Evolutionary conservation across 2,797 vertebrate species (phyloP).

Genomic region (Buceros bicornis): DNA sequence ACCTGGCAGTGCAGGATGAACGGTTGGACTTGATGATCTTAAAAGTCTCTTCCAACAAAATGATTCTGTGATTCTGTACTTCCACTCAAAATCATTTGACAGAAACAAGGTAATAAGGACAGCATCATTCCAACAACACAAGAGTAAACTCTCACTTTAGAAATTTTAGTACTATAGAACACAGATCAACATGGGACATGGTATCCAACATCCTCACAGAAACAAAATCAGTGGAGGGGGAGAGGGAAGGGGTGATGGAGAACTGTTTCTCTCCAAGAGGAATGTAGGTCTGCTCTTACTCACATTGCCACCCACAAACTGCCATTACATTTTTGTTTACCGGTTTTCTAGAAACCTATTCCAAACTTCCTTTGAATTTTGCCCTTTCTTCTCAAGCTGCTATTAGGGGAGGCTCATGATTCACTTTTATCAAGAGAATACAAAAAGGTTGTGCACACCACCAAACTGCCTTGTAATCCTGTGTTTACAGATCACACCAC

Average conservation of each 20-base stretch:
- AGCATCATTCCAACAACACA: not conserved
- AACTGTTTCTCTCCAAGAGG: fast-evolving
- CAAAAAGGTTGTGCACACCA: not conserved
- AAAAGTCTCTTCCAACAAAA: too few species aligned
- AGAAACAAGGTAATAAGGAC: not conserved
- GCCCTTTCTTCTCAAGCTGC: not conserved
- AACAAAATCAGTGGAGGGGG: not conserved
- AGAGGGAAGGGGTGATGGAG: not conserved
- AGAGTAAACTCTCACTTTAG: not conserved
- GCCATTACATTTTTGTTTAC: not conserved
- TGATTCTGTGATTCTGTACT: not conserved
- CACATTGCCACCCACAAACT: not conserved
- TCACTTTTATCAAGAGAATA: conserved; percentile 4
- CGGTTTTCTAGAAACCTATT: not conserved
- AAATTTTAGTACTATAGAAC: not conserved
- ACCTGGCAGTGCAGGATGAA: too few species aligned
- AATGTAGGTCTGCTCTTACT: not conserved
- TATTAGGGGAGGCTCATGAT: not conserved
- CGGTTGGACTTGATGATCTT: too few species aligned
- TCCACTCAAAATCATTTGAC: not conserved
- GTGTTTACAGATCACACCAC: not conserved
- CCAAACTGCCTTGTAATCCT: not conserved
- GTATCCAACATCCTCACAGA: fast-evolving
- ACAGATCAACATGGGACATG: not conserved
- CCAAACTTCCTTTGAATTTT: not conserved